A percentile compares a stretch with the other conserved stretches of the same genome.
These are phyloP conservation scores for Bambusicola thoracicus DNA, from an alignment of 2,113 vertebrate species.

Conservation along the genomic window DNA sequence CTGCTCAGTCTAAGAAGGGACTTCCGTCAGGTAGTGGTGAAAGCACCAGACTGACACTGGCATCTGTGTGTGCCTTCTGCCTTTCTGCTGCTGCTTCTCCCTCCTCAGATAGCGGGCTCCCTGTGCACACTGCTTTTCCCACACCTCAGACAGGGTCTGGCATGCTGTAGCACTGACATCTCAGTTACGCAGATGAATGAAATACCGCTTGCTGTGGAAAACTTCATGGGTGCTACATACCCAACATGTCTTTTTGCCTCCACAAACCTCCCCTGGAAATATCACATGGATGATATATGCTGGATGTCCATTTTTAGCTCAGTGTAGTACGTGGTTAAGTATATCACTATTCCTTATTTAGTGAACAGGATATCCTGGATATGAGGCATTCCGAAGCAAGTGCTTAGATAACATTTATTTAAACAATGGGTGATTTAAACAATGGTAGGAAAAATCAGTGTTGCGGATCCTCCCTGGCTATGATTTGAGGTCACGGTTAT, in stretches of 20 bases:
- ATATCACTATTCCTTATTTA: slow-evolving; percentile 24
- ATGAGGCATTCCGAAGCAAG: background rate
- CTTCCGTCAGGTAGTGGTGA: background rate
- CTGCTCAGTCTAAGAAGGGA: background rate
- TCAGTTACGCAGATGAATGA: background rate
- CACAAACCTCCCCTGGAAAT: background rate
- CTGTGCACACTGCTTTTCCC: background rate
- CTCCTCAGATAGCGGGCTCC: background rate
- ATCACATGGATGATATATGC: background rate
- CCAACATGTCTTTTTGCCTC: background rate
- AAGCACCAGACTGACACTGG: background rate
- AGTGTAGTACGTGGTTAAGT: background rate
- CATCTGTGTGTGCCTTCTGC: background rate
- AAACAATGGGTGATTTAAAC: slow-evolving; percentile 38
- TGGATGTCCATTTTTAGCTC: slow-evolving; percentile 24
- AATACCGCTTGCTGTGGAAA: background rate
- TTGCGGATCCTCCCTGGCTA: background rate
- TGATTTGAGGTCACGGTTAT: background rate
- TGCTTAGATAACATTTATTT: slow-evolving; percentile 20
- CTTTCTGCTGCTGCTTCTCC: background rate
- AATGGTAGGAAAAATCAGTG: slow-evolving; percentile 27
- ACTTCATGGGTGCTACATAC: background rate
- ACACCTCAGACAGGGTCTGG: accelerated
- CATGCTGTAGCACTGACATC: background rate
- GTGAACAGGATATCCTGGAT: slow-evolving; percentile 48